Conservation (phyloP, 2,797 vertebrate species). For the Gorsachius magnificus region DNA sequence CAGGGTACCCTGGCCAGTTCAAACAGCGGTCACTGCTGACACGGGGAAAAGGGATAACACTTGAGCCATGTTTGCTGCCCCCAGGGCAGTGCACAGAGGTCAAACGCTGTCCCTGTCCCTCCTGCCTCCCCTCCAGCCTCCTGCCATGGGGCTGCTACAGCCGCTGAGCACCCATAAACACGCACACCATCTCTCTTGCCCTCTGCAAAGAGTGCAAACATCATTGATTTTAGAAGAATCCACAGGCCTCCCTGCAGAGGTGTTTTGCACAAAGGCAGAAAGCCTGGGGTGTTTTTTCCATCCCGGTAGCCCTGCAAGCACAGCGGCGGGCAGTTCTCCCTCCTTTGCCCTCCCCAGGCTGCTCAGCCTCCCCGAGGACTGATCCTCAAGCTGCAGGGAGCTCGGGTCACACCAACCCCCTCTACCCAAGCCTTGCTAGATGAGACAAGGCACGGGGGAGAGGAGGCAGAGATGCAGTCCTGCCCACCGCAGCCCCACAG, state of each 20-base stretch:
- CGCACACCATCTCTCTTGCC: background rate
- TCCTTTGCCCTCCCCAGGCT: background rate
- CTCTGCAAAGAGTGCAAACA: conserved; percentile 49
- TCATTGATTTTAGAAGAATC: conserved; percentile 69
- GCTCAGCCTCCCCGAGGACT: rapidly evolving
- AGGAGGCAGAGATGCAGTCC: background rate
- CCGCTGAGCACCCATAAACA: conserved; percentile 24
- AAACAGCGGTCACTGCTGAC: background rate
- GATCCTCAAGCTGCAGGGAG: background rate
- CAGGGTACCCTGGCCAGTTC: background rate
- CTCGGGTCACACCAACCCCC: rapidly evolving
- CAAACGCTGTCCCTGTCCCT: background rate
- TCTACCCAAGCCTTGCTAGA: background rate
- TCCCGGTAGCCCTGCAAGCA: background rate
- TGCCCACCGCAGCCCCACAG: background rate
- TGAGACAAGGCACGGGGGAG: background rate
- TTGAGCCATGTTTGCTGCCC: background rate
- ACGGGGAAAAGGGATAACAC: background rate
- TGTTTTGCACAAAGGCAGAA: conserved; percentile 50
- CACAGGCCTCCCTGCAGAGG: conserved; percentile 23
- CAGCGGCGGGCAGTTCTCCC: background rate
- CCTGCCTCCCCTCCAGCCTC: background rate
- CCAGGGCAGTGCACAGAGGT: background rate
- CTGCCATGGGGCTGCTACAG: background rate
- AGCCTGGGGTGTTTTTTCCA: conserved; percentile 20